Percentiles rank a stretch among this genome's conserved stretches.
phyloP scores from a whole-genome alignment of 2,888 invertebrate species.

The Acleris sparsana region DNA sequence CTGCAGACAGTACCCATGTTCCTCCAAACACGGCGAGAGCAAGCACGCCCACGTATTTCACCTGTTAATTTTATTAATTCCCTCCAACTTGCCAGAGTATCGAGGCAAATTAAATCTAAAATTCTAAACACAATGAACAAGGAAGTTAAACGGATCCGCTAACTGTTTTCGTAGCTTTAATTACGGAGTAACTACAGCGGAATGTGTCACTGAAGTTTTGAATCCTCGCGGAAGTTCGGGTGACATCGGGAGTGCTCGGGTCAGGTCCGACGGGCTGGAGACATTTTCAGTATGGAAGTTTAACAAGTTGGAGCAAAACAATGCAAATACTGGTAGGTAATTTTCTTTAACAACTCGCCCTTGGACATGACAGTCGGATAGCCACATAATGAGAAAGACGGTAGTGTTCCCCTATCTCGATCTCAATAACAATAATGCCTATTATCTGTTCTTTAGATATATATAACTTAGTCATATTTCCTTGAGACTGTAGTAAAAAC shows the following conservation, averaged over 20 bases:
- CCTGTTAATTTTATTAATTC: not conserved
- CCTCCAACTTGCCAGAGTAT: not conserved
- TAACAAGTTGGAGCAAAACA: not conserved
- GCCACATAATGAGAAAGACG: too few species aligned
- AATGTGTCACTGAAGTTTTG: constrained; percentile 47
- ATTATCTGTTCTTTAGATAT: too few species aligned
- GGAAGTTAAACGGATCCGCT: constrained; percentile 43
- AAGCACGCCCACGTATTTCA: not conserved
- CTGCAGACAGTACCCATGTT: too few species aligned
- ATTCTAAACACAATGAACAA: constrained; percentile 9
- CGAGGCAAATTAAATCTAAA: not conserved
- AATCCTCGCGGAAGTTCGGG: constrained; percentile 2
- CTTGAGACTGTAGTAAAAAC: too few species aligned
- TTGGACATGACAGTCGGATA: too few species aligned
- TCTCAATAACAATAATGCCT: too few species aligned
- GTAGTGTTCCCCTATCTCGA: too few species aligned
- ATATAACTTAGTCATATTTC: too few species aligned
- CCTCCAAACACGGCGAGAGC: not conserved
- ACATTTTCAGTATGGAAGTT: not conserved
- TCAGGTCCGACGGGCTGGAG: not conserved
- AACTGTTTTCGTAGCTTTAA: constrained; percentile 61
- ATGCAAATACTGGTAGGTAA: too few species aligned
- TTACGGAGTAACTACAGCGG: constrained; percentile 49
- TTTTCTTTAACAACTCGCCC: too few species aligned
- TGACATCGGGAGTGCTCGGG: constrained; percentile 10